Evolutionary conservation across 2,797 vertebrate species (phyloP), one percentile per base, ranked within the genome.

Genomic region (Cuniculus paca): DNA sequence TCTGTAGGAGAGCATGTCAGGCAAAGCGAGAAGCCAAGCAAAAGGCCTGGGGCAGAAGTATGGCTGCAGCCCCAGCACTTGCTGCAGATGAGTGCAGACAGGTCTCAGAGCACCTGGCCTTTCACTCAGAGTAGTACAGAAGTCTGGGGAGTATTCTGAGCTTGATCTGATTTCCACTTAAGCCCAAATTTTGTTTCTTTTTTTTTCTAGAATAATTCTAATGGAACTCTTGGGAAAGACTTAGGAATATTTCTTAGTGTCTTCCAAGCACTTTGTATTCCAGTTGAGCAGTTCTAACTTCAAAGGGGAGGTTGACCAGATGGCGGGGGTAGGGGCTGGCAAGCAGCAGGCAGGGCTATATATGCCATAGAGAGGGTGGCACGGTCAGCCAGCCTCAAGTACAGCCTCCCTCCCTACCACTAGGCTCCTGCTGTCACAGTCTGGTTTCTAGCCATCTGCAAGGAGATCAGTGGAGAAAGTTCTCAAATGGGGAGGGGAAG

Each of bases 201-300:
- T 80, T 34, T 54, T 65, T 36, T 28, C 52, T 26, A 56, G 63
- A 88, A 78, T 74, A 70, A 78, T 48, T 95, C 85, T 31, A 85
- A 93, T 82, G 19, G 52, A 94, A 61, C 42, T 88, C 3, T 48
- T 63, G 65, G 60, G 20, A 86, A 86, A 85, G 28, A 88, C 36
- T 70, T 36, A 65, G 34, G 19, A 78, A 26, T 74, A 70, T 75
- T 88, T 93, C 68, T 94, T 88, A 63, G 39, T 52, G 42, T 22
- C 31, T 60, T 84, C 39, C 28, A 65, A 45, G 20, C 5, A 81
- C 3, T 17, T 77, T 65, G 39, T 93, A 6, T 90, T 58, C 92
- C 88, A 77, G 58, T 54, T 77, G 52, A 74, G 84, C 34, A 75
- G 68, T 48, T 89, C 70, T 95, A 42, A 83, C 36, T 96, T 94